Conservation (phyloP, 2,113 vertebrate species). For the Neolamprologus toae region DNA sequence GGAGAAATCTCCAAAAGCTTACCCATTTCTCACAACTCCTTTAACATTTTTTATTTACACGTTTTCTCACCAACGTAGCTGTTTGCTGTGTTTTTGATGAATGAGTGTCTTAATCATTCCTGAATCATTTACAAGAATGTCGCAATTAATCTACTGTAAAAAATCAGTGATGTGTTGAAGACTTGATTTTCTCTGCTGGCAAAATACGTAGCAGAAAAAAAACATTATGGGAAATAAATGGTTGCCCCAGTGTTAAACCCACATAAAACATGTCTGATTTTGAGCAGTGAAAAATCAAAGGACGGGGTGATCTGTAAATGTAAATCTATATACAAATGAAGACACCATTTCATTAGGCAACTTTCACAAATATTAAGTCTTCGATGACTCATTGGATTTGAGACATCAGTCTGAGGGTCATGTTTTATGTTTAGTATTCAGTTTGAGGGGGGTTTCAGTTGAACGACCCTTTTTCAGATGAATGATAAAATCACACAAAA, state of each 20-base stretch:
- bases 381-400: neutral
- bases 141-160: neutral
- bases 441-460: neutral
- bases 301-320: neutral
- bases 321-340: neutral
- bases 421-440: neutral
- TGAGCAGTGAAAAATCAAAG: neutral
- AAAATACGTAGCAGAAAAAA: neutral
- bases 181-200: neutral
- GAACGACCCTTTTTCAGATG: neutral
- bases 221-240: neutral
- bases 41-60: neutral
- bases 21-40: neutral
- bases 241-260: neutral
- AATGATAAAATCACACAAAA: no score
- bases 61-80: neutral
- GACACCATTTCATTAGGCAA: neutral
- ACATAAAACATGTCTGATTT: neutral
- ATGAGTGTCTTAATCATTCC: neutral
- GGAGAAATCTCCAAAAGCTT: neutral
- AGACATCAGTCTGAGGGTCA: neutral
- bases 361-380: neutral
- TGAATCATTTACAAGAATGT: neutral
- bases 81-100: neutral
- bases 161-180: neutral